Base-by-base conservation (phyloP, 2,888 invertebrate species). In the Mellilla xanthometata region DNA sequence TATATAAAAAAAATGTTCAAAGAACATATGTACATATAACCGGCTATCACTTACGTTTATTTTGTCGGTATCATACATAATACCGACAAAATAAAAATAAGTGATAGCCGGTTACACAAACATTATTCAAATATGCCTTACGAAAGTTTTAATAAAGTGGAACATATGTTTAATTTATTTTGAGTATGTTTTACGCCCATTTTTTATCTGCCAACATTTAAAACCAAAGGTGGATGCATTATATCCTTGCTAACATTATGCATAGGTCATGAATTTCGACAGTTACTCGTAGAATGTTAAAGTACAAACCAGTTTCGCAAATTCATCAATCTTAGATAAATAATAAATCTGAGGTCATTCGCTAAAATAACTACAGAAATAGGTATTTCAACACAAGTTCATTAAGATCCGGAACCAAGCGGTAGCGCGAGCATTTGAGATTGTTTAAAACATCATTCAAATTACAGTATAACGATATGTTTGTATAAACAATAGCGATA, bases 401-500 rank as follows among this genome's bases (percentile, higher is more conserved):
- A 12, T 22, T 23, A 27, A 22, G 26, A 43, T 27, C 43, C 27
- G 36, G 43, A 32, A 36, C 22, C 8, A 38, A 27, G 43, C 38
- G 12, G 43, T 38, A 22, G 13, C 12, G 5, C 4, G 12, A 22
- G 22, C 27, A 24, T 32, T n/a, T 38, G 32, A 27, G 30, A 32
- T 27, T 30, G 19, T 10, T 9, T 29, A 19, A 38, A 27, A 35
- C 35, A 36, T 2, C 22, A 35, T 5, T 29, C 10, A 32, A 43
- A 43, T 43, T 43, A 38, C 27, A 22, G 13, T 8, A 31, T 32
- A 38, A 38, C 32, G 30, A 34, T 23, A 22, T 12, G 30, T 30
- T 38, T 10, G 19, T 12, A 24, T 43, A 43, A 38, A 43, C 36
- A 43, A 30, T 32, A 10, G 15, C 7, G 43, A 43, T 43, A 43